A percentile compares a stretch with the other conserved stretches of the same genome.
phyloP scores from a whole-genome alignment of 2,888 invertebrate genomes.

The Platycheirus rosarum region DNA sequence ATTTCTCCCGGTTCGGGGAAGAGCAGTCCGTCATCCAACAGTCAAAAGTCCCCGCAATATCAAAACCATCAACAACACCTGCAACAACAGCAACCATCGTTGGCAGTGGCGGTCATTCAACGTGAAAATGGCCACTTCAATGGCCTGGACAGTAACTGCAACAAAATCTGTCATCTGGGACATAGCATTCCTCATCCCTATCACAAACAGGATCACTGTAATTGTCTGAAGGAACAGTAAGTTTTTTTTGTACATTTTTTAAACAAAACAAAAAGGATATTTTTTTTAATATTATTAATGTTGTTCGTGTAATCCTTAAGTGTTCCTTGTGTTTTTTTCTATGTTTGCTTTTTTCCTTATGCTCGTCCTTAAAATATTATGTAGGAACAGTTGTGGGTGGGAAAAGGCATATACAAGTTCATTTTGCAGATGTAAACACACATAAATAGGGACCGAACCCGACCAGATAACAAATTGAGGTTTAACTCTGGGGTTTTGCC shows the following conservation, averaged over 20 bases:
- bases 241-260: slow-evolving; percentile 73
- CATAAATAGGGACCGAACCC: slow-evolving; percentile 16
- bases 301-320: slow-evolving; percentile 29
- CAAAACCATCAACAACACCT: slow-evolving; percentile 75
- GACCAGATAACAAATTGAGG: slow-evolving; percentile 63
- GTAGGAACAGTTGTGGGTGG: slow-evolving; percentile 1
- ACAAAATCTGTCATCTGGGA: slow-evolving; percentile 78
- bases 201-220: slow-evolving; percentile 79
- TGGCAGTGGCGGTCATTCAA: slow-evolving; percentile 78
- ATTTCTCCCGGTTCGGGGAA: slow-evolving; percentile 90
- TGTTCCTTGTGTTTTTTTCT: slow-evolving; percentile 35
- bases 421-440: slow-evolving; percentile 43
- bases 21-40: slow-evolving; percentile 78
- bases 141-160: slow-evolving; percentile 78
- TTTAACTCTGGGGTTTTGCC: slow-evolving; percentile 58
- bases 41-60: slow-evolving; percentile 70
- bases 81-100: slow-evolving; percentile 76
- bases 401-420: slow-evolving; percentile 36
- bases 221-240: slow-evolving; percentile 82
- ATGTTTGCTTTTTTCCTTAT: slow-evolving; percentile 40
- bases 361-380: slow-evolving; percentile 14
- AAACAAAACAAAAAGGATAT: too few species aligned
- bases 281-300: neutral
- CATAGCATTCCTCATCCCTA: slow-evolving; percentile 79
- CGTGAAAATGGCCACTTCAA: slow-evolving; percentile 74